A percentile compares a stretch with the other conserved stretches of the same genome.
Conservation (phyloP, 2,797 vertebrate genomes). For the Pteronotus mesoamericanus region DNA sequence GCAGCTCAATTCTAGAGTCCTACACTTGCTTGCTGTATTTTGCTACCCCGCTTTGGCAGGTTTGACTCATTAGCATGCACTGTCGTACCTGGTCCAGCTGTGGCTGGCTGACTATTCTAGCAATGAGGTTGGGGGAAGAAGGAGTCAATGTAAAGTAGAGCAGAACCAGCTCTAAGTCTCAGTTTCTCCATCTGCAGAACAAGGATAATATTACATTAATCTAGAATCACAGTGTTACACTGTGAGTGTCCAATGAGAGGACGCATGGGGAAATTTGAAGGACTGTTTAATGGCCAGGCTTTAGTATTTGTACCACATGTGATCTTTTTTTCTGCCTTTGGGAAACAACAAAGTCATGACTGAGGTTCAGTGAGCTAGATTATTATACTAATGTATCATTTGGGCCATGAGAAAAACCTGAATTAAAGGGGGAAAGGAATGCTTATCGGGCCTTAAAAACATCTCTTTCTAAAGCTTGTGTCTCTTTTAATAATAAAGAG, state of each 20-base stretch:
- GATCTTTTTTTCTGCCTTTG: conserved; percentile 15
- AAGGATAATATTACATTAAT: background rate
- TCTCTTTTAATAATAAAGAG: background rate
- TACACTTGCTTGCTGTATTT: background rate
- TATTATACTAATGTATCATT: background rate
- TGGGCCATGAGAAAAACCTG: background rate
- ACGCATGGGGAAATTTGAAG: background rate
- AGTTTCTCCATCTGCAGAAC: background rate
- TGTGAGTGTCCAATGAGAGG: background rate
- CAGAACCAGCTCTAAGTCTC: background rate
- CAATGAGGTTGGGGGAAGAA: background rate
- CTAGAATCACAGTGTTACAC: background rate
- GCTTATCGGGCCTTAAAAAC: background rate
- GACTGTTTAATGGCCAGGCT: background rate
- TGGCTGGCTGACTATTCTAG: background rate
- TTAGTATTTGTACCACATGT: background rate
- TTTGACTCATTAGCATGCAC: rapidly evolving
- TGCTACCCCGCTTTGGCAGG: background rate
- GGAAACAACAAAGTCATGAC: background rate
- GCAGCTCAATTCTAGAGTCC: background rate
- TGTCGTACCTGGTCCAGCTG: background rate
- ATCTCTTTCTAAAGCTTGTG: background rate
- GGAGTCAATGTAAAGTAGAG: background rate
- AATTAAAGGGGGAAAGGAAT: background rate
- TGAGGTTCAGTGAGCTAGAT: background rate